Evolutionary conservation across 2,797 vertebrate genomes (phyloP), one percentile per base, ranked within the genome.

Genomic region (Chloroceryle inda): DNA sequence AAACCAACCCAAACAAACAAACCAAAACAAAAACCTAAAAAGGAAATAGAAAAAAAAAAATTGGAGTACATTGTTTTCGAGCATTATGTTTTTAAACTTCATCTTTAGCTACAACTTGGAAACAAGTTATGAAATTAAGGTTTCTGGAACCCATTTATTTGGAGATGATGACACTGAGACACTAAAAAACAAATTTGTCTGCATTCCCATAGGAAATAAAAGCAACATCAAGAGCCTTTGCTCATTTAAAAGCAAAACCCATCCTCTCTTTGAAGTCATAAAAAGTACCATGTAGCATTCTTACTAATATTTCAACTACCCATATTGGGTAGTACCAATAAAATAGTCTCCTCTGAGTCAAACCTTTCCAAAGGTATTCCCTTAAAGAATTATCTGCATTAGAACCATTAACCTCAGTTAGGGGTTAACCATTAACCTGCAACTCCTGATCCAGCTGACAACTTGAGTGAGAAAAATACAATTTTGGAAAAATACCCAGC

Each of bases 321-420:
- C 26, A 52, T 27, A 52, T 27, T 29, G 27, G 50, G 26, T 50
- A 97, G 78, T 64, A 81, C 68, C 82, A 95, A 95, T 93, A 92
- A 95, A 89, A 95, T 38, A 86, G 66, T 76, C 47, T 90, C 95
- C 79, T 79, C 69, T 6, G 27, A 92, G 92, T 89, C 73, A 90
- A 95, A 76, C 72, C 52, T 55, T 92, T 90, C 66, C 62, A 87
- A 83, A 88, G 59, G 77, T 85, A 97, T 88, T 96, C 75, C 73
- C 88, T 83, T 89, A 92, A 95, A 96, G 85, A 96, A 95, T 89
- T 87, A 93, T 35, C 80, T 96, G 4, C 10, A 6, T 81, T 91
- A 95, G 71, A 90, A 77, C 59, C 83, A 95, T 96, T 94, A 95
- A 95, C 77, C 78, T 97, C 95, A 97, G 95, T 91, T 40, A 13